Percentiles rank a stretch among this genome's conserved stretches.
phyloP scores from a whole-genome alignment of 1,140 invertebrate genomes.

The Hyphantria cunea region DNA sequence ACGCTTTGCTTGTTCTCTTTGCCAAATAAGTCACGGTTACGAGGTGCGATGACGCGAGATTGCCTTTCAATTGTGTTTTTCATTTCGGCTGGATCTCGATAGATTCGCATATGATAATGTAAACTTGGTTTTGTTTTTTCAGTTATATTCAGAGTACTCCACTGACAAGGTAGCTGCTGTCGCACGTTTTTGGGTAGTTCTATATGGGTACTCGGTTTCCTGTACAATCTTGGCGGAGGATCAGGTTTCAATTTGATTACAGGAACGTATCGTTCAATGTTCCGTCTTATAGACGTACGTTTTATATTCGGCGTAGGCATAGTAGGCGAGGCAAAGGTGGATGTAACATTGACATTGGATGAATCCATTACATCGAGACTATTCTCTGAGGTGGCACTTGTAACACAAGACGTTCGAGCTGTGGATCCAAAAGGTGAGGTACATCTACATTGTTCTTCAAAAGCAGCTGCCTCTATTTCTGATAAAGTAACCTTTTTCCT shows the following conservation, averaged over 20 bases:
- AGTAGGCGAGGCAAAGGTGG: conserved; percentile 66
- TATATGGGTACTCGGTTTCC: conserved; percentile 75
- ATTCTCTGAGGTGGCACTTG: conserved; percentile 80
- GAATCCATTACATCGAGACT: conserved; percentile 78
- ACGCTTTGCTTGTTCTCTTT: conserved; percentile 47
- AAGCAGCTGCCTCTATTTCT: conserved; percentile 85
- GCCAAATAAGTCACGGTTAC: conserved; percentile 58
- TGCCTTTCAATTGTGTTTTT: conserved; percentile 43
- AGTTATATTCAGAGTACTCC: conserved; percentile 78
- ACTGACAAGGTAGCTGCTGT: conserved; percentile 66
- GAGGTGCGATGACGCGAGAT: conserved; percentile 51
- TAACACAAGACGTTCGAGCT: conserved; percentile 83
- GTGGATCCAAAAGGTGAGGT: conserved; percentile 88
- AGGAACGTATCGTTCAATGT: conserved; percentile 66
- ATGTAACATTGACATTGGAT: conserved; percentile 73
- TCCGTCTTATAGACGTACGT: conserved; percentile 72
- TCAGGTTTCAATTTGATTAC: conserved; percentile 69
- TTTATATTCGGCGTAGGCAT: conserved; percentile 68
- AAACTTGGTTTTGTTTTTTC: conserved; percentile 74
- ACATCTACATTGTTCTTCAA: conserved; percentile 87
- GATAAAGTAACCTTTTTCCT: conserved; percentile 77
- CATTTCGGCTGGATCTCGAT: conserved; percentile 57
- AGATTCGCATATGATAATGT: conserved; percentile 80
- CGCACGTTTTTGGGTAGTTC: conserved; percentile 76
- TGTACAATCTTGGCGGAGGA: conserved; percentile 68